These are phyloP conservation scores for Archivesica marissinica DNA, from an alignment of 1,140 invertebrate genomes.

Conservation along the genomic window DNA sequence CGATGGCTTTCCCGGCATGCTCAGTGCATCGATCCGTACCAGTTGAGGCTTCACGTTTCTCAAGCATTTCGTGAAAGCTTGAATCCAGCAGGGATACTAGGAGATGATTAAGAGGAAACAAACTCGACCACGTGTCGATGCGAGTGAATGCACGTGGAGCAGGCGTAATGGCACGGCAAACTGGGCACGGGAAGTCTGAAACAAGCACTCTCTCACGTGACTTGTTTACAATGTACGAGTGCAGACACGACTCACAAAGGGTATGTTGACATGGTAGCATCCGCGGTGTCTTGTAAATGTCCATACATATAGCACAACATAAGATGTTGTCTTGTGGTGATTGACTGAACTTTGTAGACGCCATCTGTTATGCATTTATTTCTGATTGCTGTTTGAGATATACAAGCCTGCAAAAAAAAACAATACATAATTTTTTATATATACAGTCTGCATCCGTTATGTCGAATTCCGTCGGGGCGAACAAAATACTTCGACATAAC, in stretches of 20 bases:
- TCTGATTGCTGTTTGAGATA: too few relatives aligned
- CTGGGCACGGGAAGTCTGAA: slow-evolving; percentile 55
- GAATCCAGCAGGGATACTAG: slow-evolving; percentile 51
- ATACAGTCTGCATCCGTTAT: too few relatives aligned
- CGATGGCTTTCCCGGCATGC: slow-evolving; percentile 48
- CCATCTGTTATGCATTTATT: background rate
- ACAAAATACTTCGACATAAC: too few relatives aligned
- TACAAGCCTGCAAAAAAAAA: too few relatives aligned
- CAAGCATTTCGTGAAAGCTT: slow-evolving; percentile 52
- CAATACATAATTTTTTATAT: too few relatives aligned
- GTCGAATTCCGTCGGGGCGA: too few relatives aligned
- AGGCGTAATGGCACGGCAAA: slow-evolving; percentile 40
- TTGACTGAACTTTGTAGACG: slow-evolving; percentile 14
- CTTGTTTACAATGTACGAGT: slow-evolving; percentile 57
- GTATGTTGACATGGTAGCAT: slow-evolving; percentile 59
- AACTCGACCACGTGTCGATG: slow-evolving; percentile 49
- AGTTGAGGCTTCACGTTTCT: slow-evolving; percentile 5
- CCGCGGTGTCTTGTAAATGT: slow-evolving; percentile 53
- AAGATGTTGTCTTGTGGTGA: slow-evolving; percentile 54
- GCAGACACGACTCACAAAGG: slow-evolving; percentile 56
- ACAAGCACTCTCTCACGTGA: slow-evolving; percentile 49
- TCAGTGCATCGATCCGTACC: slow-evolving; percentile 25
- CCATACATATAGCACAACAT: slow-evolving; percentile 60
- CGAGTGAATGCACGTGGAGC: slow-evolving; percentile 59
- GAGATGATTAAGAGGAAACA: slow-evolving; percentile 55